Evolutionary conservation across 2,113 vertebrate genomes (phyloP).

Genomic region (Nycticebus coucang): DNA sequence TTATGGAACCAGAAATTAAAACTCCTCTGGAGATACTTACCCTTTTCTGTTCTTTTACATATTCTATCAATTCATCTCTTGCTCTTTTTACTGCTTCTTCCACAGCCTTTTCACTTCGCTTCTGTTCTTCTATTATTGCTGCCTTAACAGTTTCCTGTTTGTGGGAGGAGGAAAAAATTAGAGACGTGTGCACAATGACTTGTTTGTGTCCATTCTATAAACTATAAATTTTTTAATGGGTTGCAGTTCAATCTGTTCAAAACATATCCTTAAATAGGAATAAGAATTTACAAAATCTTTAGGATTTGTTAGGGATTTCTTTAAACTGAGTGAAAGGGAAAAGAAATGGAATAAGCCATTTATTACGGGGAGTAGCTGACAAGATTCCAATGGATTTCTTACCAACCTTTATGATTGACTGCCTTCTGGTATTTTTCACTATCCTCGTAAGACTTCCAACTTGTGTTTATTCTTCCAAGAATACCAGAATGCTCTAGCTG

Average conservation of each 20-base stretch:
- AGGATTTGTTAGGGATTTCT: background rate
- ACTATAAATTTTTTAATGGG: background rate
- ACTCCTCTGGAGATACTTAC: conserved; percentile 80
- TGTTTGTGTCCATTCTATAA: background rate
- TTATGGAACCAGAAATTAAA: conserved; percentile 32
- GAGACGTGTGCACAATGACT: background rate
- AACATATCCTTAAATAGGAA: background rate
- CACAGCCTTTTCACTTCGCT: conserved; percentile 83
- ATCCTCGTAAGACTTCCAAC: conserved; percentile 60
- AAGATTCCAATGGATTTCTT: conserved; percentile 47
- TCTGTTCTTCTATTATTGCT: conserved; percentile 85
- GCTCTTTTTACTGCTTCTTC: conserved; percentile 85
- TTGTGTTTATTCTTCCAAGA: conserved; percentile 71
- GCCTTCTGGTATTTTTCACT: conserved; percentile 62
- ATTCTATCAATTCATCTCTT: conserved; percentile 86
- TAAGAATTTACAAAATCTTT: background rate
- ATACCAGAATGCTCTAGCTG: conserved; percentile 20
- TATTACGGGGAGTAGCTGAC: conserved; percentile 15
- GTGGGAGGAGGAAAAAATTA: background rate
- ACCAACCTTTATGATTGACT: conserved; percentile 46
- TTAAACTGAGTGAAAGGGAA: conserved; percentile 38
- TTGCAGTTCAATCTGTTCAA: background rate
- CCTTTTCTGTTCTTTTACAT: conserved; percentile 87
- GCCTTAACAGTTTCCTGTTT: conserved; percentile 85
- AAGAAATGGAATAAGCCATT: conserved; percentile 38